Percentiles rank a stretch among this genome's conserved stretches.
These are phyloP conservation scores for Lanius collurio DNA, from an alignment of 2,113 vertebrate species.

Conservation along the genomic window DNA sequence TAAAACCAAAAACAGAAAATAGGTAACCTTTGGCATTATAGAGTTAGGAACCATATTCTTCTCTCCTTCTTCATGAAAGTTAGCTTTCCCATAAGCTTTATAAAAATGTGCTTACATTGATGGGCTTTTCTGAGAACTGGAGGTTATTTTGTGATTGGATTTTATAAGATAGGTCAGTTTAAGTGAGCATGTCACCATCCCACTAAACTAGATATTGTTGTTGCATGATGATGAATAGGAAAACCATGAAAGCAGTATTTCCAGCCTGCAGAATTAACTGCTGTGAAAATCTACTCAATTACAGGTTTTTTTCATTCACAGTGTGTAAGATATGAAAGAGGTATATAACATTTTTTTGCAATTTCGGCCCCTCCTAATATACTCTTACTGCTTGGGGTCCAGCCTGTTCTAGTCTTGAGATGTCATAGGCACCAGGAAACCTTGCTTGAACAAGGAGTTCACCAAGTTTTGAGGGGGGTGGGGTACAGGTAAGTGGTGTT, in stretches of 20 bases:
- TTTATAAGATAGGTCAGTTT: neutral
- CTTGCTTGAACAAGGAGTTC: conserved; percentile 1
- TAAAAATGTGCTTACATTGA: neutral
- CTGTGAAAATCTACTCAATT: neutral
- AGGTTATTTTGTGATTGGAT: neutral
- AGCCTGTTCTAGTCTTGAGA: conserved; percentile 39
- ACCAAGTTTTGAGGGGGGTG: conserved; percentile 13
- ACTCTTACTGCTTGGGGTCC: conserved; percentile 43
- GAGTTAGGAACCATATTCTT: neutral
- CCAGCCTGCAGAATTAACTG: neutral
- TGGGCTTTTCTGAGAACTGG: neutral
- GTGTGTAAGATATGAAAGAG: neutral
- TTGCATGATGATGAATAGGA: neutral
- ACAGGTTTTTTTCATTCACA: neutral
- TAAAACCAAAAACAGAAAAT: neutral
- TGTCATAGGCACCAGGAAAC: conserved; percentile 16
- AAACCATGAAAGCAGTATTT: neutral
- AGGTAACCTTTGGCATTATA: neutral
- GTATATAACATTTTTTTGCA: conserved; percentile 26
- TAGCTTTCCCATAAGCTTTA: neutral
- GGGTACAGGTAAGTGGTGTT: conserved; percentile 61
- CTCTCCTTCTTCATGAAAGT: neutral
- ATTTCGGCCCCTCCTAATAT: conserved; percentile 50
- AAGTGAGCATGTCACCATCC: neutral
- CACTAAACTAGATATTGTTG: neutral